Evolutionary conservation across 1,140 invertebrate species (phyloP).

Genomic region (Muscidifurax raptorellus): DNA sequence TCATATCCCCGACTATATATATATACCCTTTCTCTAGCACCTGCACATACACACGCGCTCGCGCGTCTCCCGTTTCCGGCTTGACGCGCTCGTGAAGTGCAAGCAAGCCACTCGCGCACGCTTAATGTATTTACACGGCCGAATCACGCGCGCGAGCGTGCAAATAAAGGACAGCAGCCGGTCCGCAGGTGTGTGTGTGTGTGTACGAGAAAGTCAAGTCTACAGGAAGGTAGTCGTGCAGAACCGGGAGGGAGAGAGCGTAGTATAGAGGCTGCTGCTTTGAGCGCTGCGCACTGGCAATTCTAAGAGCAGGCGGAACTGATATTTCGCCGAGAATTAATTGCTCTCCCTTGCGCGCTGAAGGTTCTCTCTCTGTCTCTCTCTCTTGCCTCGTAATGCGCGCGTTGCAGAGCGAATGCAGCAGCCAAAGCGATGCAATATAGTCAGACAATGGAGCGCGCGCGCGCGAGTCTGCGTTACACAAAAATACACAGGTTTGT

Average conservation of each 20-base stretch:
- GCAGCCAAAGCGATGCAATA: slow-evolving; percentile 67
- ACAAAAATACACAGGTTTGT: too few species aligned
- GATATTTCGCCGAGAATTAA: slow-evolving; percentile 74
- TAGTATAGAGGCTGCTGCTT: background rate
- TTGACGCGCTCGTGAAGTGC: slow-evolving; percentile 53
- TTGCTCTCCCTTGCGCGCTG: slow-evolving; percentile 64
- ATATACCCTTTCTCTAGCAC: background rate
- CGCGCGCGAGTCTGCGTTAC: background rate
- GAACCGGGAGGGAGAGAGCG: slow-evolving; percentile 63
- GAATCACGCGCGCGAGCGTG: background rate
- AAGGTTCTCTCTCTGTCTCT: background rate
- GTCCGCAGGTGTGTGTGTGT: background rate
- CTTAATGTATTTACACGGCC: background rate
- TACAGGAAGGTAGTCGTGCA: slow-evolving; percentile 56
- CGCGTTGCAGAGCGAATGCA: slow-evolving; percentile 59
- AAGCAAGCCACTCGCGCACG: background rate
- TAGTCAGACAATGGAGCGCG: slow-evolving; percentile 67
- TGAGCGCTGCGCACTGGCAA: background rate
- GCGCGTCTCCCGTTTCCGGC: slow-evolving; percentile 14
- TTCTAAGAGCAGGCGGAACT: slow-evolving; percentile 60
- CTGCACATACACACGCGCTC: background rate
- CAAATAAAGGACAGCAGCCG: background rate
- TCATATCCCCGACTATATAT: background rate
- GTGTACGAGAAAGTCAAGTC: background rate
- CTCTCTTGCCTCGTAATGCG: slow-evolving; percentile 29